Conservation (phyloP, 2,113 vertebrate species). For the Riparia riparia region DNA sequence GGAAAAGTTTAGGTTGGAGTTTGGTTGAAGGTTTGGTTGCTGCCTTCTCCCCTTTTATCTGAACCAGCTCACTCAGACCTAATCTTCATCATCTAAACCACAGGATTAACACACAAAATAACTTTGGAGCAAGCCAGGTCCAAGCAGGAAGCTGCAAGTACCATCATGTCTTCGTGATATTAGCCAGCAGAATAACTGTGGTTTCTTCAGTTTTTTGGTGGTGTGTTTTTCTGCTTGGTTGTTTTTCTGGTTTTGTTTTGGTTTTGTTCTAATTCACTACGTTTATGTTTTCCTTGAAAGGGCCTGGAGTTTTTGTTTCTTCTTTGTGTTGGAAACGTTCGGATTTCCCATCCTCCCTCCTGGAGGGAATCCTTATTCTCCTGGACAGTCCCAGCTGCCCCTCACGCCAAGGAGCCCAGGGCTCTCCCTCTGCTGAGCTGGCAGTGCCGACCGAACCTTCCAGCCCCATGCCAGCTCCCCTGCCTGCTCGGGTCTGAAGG, state of each 20-base stretch:
- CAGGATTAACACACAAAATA: conserved; percentile 74
- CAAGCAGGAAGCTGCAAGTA: conserved; percentile 73
- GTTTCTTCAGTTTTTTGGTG: conserved; percentile 40
- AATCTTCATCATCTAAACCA: conserved; percentile 75
- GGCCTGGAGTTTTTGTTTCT: neutral
- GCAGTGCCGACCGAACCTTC: neutral
- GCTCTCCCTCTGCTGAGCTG: neutral
- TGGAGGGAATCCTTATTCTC: neutral
- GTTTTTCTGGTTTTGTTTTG: neutral
- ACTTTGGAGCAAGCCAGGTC: conserved; percentile 67
- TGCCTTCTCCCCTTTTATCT: conserved; percentile 64
- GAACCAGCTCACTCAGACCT: conserved; percentile 57
- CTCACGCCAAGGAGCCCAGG: accelerated
- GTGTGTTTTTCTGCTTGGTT: neutral
- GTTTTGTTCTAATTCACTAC: neutral
- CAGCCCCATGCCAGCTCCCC: neutral
- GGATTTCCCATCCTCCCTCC: neutral
- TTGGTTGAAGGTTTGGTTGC: conserved; percentile 21
- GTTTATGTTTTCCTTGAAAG: conserved; percentile 54
- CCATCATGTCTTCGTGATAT: conserved; percentile 62
- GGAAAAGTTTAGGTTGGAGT: conserved; percentile 38
- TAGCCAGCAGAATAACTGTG: conserved; percentile 68
- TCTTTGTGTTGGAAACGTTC: neutral
- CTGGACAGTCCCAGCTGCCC: neutral
- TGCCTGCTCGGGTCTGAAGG: neutral